Evolutionary conservation across 2,113 vertebrate genomes (phyloP).

Genomic region (Microcebus jonahi): DNA sequence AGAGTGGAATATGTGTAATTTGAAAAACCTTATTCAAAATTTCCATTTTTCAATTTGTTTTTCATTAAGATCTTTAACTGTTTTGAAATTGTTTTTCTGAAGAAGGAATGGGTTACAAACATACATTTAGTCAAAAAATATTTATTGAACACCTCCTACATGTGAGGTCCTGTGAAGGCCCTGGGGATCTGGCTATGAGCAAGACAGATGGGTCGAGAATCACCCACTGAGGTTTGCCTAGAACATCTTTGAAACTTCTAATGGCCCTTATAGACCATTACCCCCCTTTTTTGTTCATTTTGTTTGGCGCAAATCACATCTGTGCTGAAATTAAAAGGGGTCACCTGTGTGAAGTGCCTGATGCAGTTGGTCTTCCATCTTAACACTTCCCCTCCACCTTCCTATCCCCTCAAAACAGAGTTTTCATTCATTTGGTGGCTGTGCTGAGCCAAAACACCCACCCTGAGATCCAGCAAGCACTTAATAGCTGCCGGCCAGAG

Average conservation of each 20-base stretch:
- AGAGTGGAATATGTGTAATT: not conserved
- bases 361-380: not conserved
- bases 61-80: not conserved
- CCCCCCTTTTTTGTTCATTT: not conserved
- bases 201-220: not conserved
- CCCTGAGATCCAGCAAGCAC: not conserved
- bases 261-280: not conserved
- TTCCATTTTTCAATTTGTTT: not conserved
- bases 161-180: not conserved
- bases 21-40: not conserved
- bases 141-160: not conserved
- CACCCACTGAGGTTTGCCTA: not conserved
- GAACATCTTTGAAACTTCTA: not conserved
- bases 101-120: not conserved
- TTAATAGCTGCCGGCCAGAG: not conserved
- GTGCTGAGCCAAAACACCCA: not conserved
- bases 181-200: not conserved
- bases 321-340: not conserved
- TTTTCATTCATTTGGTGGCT: not conserved
- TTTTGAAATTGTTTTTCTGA: conserved; percentile 13
- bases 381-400: not conserved
- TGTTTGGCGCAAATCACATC: not conserved
- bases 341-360: not conserved
- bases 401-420: not conserved
- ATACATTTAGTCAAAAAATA: not conserved